Percentiles rank a stretch among this genome's conserved stretches.
phyloP scores from a whole-genome alignment of 2,797 vertebrate species.

The Manis crassicaudata region DNA sequence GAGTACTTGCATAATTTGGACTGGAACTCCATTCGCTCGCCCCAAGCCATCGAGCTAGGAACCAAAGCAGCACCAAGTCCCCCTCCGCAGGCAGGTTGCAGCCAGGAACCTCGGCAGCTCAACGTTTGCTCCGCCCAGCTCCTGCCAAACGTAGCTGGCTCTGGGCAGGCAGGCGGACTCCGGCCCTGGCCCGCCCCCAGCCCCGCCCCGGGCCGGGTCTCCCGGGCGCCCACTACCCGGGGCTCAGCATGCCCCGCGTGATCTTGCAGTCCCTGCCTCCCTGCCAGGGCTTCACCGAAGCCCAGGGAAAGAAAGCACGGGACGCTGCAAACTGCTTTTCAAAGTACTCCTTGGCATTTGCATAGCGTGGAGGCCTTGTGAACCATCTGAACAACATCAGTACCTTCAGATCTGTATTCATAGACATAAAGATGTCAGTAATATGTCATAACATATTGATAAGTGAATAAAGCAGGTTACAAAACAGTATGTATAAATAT shows the following conservation, averaged over 20 bases:
- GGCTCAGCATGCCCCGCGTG: neutral
- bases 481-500: neutral
- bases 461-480: neutral
- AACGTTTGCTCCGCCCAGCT: neutral
- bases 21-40: neutral
- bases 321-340: neutral
- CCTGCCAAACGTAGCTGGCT: neutral
- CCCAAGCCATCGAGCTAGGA: neutral
- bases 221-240: rapidly evolving
- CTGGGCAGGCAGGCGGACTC: neutral
- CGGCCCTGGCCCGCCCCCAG: too few relatives aligned
- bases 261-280: neutral
- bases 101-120: neutral
- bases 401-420: neutral
- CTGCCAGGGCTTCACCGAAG: rapidly evolving
- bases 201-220: neutral
- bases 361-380: neutral
- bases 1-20: neutral
- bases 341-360: neutral
- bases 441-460: neutral
- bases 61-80: too few relatives aligned
- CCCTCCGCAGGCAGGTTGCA: neutral
- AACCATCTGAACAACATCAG: neutral
- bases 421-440: neutral
- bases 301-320: rapidly evolving